Evolutionary conservation across 2,888 invertebrate genomes (phyloP).

Genomic region (Pediacus dermestoides): DNA sequence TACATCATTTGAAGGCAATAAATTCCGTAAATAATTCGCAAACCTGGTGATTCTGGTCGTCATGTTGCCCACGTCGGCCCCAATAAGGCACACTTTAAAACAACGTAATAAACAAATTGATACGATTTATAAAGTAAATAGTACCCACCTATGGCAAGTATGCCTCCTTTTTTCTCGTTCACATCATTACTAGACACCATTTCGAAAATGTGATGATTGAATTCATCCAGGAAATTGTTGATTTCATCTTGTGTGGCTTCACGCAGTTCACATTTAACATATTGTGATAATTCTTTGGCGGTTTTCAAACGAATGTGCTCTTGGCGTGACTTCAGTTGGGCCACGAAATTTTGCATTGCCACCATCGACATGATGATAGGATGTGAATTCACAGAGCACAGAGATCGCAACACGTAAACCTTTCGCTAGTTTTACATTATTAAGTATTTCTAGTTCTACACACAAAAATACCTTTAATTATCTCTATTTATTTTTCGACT

Average conservation of each 20-base stretch:
- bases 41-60: slow-evolving; percentile 87
- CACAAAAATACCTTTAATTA: too few species aligned
- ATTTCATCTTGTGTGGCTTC: slow-evolving; percentile 90
- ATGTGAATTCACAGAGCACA: too few species aligned
- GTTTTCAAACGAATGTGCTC: slow-evolving; percentile 82
- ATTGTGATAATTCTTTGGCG: slow-evolving; percentile 84
- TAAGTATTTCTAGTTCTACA: too few species aligned
- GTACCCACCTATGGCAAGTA: slow-evolving; percentile 77
- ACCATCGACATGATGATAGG: slow-evolving; percentile 57
- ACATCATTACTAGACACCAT: slow-evolving; percentile 93
- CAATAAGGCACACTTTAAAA: slow-evolving; percentile 81
- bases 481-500: too few species aligned
- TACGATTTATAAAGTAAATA: slow-evolving; percentile 1
- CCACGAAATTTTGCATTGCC: slow-evolving; percentile 75
- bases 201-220: slow-evolving; percentile 92
- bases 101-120: slow-evolving; percentile 4
- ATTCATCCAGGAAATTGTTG: slow-evolving; percentile 87
- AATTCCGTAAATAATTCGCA: slow-evolving; percentile 86
- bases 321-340: slow-evolving; percentile 83
- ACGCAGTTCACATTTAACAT: slow-evolving; percentile 84
- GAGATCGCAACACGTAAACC: too few species aligned
- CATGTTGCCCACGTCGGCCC: slow-evolving; percentile 89
- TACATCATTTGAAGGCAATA: slow-evolving; percentile 86
- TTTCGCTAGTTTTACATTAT: too few species aligned
- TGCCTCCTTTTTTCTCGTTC: slow-evolving; percentile 93